These are phyloP conservation scores for Luperina nickerlii DNA, from an alignment of 2,888 invertebrate species.

Conservation along the genomic window DNA sequence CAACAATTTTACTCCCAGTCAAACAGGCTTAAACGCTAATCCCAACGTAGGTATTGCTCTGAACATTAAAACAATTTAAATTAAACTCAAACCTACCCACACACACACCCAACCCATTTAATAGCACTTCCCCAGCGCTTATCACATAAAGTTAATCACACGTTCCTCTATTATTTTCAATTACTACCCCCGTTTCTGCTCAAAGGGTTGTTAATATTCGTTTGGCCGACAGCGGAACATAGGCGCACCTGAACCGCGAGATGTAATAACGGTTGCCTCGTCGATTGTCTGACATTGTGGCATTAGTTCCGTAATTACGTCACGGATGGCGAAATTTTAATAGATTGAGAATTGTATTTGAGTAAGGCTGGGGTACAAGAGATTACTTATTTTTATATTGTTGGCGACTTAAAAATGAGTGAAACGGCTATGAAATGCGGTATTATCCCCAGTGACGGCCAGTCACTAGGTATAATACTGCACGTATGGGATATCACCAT, in stretches of 20 bases:
- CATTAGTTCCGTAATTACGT: constrained; percentile 83
- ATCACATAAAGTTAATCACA: constrained; percentile 73
- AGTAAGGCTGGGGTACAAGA: constrained; percentile 46
- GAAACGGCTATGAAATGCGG: not conserved
- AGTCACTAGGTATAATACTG: not conserved
- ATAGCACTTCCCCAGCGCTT: constrained; percentile 35
- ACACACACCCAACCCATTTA: constrained; percentile 29
- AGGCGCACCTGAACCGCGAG: constrained; percentile 71
- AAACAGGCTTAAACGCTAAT: not conserved
- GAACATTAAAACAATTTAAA: constrained; percentile 26
- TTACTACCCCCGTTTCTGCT: constrained; percentile 73
- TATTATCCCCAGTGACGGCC: not conserved
- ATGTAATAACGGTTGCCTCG: constrained; percentile 66
- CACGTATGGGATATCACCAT: not conserved
- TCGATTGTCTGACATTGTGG: constrained; percentile 70
- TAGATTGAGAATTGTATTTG: constrained; percentile 62
- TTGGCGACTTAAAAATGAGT: not conserved
- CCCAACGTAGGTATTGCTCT: not conserved
- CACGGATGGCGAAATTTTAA: constrained; percentile 67
- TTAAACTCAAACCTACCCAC: constrained; percentile 5
- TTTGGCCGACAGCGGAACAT: constrained; percentile 76
- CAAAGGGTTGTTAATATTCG: constrained; percentile 90
- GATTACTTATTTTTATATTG: not conserved
- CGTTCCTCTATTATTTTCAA: constrained; percentile 87
- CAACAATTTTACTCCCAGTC: not conserved